These are phyloP conservation scores for Platynereis dumerilii DNA, from an alignment of 2,888 invertebrate species.

Conservation along the genomic window DNA sequence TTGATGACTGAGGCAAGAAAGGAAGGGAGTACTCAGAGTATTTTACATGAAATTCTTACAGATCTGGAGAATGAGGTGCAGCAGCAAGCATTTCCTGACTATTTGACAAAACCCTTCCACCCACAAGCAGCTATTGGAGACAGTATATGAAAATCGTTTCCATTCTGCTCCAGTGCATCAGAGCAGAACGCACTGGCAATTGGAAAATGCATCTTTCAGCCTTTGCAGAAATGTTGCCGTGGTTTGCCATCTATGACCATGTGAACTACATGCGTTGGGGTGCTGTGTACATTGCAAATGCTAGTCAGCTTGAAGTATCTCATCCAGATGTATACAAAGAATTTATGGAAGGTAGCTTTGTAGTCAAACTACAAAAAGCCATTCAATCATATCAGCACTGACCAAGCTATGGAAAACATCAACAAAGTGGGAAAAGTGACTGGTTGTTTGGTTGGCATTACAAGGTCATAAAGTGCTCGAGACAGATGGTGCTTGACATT, in stretches of 20 bases:
- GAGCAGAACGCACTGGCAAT: background rate
- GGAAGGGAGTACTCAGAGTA: too few species aligned
- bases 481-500: background rate
- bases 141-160: background rate
- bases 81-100: too few species aligned
- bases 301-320: background rate
- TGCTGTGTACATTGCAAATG: background rate
- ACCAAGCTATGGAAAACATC: background rate
- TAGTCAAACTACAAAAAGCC: too few species aligned
- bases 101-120: too few species aligned
- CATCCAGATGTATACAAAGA: background rate
- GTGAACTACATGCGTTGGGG: slow-evolving; percentile 5
- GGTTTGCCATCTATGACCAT: background rate
- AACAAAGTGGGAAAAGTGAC: background rate
- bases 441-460: background rate
- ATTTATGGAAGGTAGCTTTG: too few species aligned
- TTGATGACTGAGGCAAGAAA: too few species aligned
- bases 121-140: background rate
- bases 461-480: background rate
- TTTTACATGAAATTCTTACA: too few species aligned
- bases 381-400: background rate
- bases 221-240: background rate
- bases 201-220: background rate
- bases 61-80: too few species aligned
- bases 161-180: too few species aligned